A percentile compares a stretch with the other conserved stretches of the same genome.
These are phyloP conservation scores for Machimus rusticus DNA, from an alignment of 2,888 invertebrate species.

Conservation along the genomic window DNA sequence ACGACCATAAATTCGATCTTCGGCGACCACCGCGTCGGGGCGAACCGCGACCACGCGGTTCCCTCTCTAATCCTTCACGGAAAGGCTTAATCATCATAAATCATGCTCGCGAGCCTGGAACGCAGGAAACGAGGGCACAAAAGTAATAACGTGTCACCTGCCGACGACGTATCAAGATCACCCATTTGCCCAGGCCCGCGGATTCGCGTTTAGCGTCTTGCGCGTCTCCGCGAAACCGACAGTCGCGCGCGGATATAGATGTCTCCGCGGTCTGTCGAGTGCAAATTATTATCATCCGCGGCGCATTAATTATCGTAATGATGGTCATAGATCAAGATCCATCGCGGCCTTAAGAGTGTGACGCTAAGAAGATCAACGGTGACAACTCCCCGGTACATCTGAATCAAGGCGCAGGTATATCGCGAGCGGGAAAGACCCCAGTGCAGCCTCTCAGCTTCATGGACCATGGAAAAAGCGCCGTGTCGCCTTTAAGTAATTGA, in stretches of 20 bases:
- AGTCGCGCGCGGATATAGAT: conserved; percentile 21
- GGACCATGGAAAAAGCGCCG: background rate
- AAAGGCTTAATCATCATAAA: conserved; percentile 36
- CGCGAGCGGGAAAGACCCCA: background rate
- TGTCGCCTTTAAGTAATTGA: conserved; percentile 4
- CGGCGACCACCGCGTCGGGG: background rate
- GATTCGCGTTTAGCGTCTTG: no score
- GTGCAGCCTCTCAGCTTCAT: background rate
- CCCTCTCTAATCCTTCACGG: conserved; percentile 26
- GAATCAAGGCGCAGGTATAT: background rate
- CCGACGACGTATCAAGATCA: conserved; percentile 22
- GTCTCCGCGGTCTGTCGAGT: conserved; percentile 13
- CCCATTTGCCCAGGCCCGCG: background rate
- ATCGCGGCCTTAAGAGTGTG: conserved; percentile 29
- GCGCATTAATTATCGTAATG: conserved; percentile 40
- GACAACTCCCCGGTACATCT: conserved; percentile 8
- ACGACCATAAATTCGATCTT: conserved; percentile 12
- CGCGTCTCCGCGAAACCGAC: no score
- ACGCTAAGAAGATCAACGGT: conserved; percentile 38
- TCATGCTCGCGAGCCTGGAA: conserved; percentile 7
- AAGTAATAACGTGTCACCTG: conserved; percentile 29
- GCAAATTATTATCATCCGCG: conserved; percentile 39
- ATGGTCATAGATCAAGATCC: conserved; percentile 40
- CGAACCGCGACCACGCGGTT: background rate
- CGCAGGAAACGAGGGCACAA: conserved; percentile 15